phyloP scores from a whole-genome alignment of 64 coral and sea anemone species.

The Montipora efflorescens region DNA sequence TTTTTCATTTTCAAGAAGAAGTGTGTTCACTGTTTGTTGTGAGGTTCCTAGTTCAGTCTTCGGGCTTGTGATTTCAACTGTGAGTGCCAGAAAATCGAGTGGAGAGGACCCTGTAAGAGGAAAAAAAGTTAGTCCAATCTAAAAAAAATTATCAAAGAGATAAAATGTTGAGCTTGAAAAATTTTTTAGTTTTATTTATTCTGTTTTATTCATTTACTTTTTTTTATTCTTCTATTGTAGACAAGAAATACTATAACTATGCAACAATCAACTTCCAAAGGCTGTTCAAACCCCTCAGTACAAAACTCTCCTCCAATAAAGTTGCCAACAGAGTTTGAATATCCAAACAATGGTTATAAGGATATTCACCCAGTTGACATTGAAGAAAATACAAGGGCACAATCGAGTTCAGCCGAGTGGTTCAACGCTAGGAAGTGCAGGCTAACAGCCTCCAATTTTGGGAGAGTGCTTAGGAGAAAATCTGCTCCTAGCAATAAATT shows the following conservation, averaged over 20 bases:
- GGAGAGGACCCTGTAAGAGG: no score
- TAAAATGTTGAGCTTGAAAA: no score
- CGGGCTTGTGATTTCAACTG: no score
- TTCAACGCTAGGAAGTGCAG: constrained; percentile 31
- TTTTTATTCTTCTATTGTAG: no score
- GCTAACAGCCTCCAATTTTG: constrained; percentile 45
- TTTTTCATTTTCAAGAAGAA: no score
- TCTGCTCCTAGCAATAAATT: constrained; percentile 33
- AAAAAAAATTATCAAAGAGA: no score
- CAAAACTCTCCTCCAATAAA: constrained; percentile 23
- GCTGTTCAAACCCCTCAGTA: constrained; percentile 40
- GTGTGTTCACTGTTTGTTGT: no score
- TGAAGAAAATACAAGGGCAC: constrained; percentile 44
- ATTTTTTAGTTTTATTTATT: no score
- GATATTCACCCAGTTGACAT: not conserved
- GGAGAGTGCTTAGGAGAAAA: constrained; percentile 48
- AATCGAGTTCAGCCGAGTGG: constrained; percentile 37
- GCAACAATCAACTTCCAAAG: constrained; percentile 17
- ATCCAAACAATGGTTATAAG: constrained; percentile 20
- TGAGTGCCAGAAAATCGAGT: no score
- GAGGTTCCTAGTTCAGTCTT: no score
- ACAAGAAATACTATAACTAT: not conserved
- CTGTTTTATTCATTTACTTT: no score
- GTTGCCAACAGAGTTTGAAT: constrained; percentile 21
- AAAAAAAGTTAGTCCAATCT: no score